Percentiles rank a stretch among this genome's conserved stretches.
Evolutionary conservation across 2,888 invertebrate genomes (phyloP).

Genomic region (Pemphredon lugubris): DNA sequence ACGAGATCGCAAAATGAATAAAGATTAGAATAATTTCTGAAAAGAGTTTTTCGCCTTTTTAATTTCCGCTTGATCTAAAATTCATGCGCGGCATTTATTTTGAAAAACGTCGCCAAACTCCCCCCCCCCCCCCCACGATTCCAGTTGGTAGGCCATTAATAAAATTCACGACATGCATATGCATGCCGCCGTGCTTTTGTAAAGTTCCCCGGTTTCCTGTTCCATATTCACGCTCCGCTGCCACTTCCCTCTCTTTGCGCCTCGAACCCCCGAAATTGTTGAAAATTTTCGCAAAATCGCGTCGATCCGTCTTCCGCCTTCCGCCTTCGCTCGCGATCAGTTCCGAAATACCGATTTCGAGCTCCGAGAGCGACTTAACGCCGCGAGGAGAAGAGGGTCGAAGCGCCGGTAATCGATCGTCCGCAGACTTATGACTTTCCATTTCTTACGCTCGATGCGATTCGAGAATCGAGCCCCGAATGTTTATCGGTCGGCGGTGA

Average conservation of each 20-base stretch:
- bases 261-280: constrained; percentile 12
- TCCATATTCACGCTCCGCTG: constrained; percentile 39
- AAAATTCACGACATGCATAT: constrained; percentile 41
- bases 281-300: constrained; percentile 41
- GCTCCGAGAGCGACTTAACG: constrained; percentile 45
- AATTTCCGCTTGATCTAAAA: not conserved
- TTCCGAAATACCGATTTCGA: constrained; percentile 24
- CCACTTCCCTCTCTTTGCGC: too few species aligned
- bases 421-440: constrained; percentile 60
- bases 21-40: too few species aligned
- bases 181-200: constrained; percentile 20
- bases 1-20: too few species aligned
- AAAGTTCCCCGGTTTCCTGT: constrained; percentile 37
- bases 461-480: constrained; percentile 53
- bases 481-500: constrained; percentile 62
- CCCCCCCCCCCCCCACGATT: constrained; percentile 21
- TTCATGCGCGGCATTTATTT: not conserved
- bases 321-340: constrained; percentile 31
- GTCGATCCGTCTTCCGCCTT: constrained; percentile 36
- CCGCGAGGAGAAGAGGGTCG: constrained; percentile 11
- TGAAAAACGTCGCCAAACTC: constrained; percentile 15
- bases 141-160: constrained; percentile 42
- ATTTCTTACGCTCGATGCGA: constrained; percentile 59
- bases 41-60: too few species aligned
- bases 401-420: constrained; percentile 52